Percentiles rank a stretch among this genome's conserved stretches.
Evolutionary conservation across 1,140 invertebrate species (phyloP).

Genomic region (Drosophila repleta): DNA sequence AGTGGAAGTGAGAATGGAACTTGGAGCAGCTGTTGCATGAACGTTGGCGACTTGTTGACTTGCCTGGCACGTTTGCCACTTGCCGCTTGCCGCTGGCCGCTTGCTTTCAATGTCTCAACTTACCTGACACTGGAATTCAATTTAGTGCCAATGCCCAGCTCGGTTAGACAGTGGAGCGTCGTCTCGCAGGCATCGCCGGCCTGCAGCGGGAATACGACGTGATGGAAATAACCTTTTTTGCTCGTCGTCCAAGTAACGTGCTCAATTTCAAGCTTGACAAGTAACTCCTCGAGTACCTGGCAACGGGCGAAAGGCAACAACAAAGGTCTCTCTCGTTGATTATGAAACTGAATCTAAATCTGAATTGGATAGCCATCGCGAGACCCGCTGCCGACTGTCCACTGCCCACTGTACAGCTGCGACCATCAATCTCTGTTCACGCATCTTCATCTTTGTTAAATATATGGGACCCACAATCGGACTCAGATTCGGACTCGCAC

Average conservation of each 20-base stretch:
- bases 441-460: constrained; percentile 39
- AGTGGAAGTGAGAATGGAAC: constrained; percentile 3
- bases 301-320: constrained; percentile 3
- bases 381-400: too few relatives aligned
- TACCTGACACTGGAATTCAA: constrained; percentile 90
- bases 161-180: constrained; percentile 88
- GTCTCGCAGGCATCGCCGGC: constrained; percentile 89
- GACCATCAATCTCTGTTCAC: constrained; percentile 59
- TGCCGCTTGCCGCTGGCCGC: constrained; percentile 21
- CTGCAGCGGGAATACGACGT: constrained; percentile 88
- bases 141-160: constrained; percentile 88
- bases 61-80: constrained; percentile 58
- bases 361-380: too few relatives aligned
- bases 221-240: constrained; percentile 87
- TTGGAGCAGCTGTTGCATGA: constrained; percentile 65
- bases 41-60: constrained; percentile 45
- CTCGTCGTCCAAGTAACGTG: constrained; percentile 89
- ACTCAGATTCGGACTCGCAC: not conserved
- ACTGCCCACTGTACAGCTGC: constrained; percentile 11
- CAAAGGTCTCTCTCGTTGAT: constrained; percentile 16
- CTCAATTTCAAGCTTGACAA: constrained; percentile 88
- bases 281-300: constrained; percentile 87
- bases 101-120: constrained; percentile 69
- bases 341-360: constrained; percentile 42
- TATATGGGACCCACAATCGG: constrained; percentile 11